A percentile compares a stretch with the other conserved stretches of the same genome.
Conservation (phyloP, 2,113 vertebrate species). For the Neodontobutis hainanensis region DNA sequence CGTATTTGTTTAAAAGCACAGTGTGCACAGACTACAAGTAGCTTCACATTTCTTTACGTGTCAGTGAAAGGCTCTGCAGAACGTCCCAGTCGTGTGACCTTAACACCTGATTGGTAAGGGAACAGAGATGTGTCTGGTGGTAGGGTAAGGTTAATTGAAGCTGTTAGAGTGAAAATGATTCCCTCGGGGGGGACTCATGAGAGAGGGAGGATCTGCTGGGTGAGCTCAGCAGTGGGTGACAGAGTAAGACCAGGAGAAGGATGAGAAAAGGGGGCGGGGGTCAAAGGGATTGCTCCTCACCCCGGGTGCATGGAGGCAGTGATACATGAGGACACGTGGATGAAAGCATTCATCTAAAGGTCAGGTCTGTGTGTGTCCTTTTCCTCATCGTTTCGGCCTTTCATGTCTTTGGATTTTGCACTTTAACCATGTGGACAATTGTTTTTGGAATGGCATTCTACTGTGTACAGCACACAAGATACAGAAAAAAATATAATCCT, state of each 20-base stretch:
- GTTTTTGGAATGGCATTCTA: background rate
- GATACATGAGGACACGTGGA: constrained; percentile 65
- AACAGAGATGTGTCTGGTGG: constrained; percentile 1
- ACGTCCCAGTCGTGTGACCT: constrained; percentile 58
- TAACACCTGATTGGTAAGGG: constrained; percentile 58
- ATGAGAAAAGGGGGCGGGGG: constrained; percentile 16
- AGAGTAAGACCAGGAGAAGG: constrained; percentile 22
- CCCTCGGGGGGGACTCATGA: constrained; percentile 45
- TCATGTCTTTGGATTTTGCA: constrained; percentile 5
- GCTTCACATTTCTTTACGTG: constrained; percentile 45
- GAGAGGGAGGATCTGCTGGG: constrained; percentile 49
- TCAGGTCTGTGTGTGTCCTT: constrained; percentile 53
- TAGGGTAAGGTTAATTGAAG: constrained; percentile 75
- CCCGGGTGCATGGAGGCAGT: constrained; percentile 51
- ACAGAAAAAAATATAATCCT: too few species aligned
- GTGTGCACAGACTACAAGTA: constrained; percentile 6
- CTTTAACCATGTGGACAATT: background rate
- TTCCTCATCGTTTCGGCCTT: constrained; percentile 2
- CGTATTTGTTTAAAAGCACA: constrained; percentile 41
- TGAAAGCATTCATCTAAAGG: constrained; percentile 75
- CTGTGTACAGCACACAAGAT: too few species aligned
- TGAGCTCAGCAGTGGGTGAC: constrained; percentile 56
- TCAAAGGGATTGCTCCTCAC: constrained; percentile 53
- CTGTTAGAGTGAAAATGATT: constrained; percentile 75
- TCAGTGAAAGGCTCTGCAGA: constrained; percentile 20